Base-by-base conservation (phyloP, 2,888 invertebrate species). In the Luperina nickerlii region DNA sequence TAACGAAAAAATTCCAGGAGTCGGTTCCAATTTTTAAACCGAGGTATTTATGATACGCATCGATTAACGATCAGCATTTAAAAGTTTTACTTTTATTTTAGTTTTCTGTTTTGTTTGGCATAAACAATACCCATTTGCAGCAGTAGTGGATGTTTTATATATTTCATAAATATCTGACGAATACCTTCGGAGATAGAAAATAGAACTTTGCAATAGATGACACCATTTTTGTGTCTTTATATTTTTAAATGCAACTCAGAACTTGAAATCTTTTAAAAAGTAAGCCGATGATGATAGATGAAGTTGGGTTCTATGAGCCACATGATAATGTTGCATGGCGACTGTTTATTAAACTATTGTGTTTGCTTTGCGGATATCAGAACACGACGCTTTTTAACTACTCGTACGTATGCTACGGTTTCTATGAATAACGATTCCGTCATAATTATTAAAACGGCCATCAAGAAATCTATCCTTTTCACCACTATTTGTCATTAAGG, bases 141-240 rank as follows among this genome's bases (percentile, higher is more conserved):
- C n/a, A 45, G 11, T 11, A 18, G 6, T 48, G 11, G 0, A 38
- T 38, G 5, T 42, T 67, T 51, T 24, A 6, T 15, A 8, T 9
- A 32, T 38, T 32, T 38, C 15, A 71, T 38, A 38, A 57, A 57
- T 57, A 71, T 60, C 71, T 71, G 71, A 71, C 42, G 57, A 38
- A 71, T 60, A 11, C 57, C n/a, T 60, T 71, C 20, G 57, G 42
- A 42, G 11, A 20, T 13, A 42, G 20, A 4, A 15, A 38, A 38
- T 24, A 2, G 6, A n/a, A n/a, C 5, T 71, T 38, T 71, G 18
- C 42, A 20, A 42, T 54, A 42, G 45, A 65, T 65, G 24, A 32
- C 24, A 32, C 6, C 8, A 32, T 9, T 27, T 66, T 7, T 66
- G 4, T 24, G 15, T 42, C 7, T 42, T 8, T 24, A 4, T 42